A percentile compares a stretch with the other conserved stretches of the same genome.
Conservation (phyloP, 2,888 invertebrate genomes). For the Neoascia interrupta region DNA sequence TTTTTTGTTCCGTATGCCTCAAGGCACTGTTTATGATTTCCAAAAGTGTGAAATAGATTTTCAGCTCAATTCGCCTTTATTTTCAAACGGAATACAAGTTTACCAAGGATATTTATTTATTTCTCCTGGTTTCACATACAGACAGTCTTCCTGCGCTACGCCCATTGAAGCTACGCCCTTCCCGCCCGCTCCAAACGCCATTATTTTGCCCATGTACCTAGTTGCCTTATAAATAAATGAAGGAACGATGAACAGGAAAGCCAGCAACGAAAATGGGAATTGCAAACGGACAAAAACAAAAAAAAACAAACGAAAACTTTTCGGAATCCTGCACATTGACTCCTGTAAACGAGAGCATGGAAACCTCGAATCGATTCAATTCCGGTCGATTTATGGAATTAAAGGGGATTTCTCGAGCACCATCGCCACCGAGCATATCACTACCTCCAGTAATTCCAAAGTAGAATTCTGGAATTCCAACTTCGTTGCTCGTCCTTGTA, state of each 20-base stretch:
- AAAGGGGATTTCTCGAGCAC: constrained; percentile 31
- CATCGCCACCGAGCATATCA: constrained; percentile 26
- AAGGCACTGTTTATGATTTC: constrained; percentile 63
- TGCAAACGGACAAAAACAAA: background rate
- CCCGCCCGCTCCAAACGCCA: background rate
- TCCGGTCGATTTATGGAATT: constrained; percentile 59
- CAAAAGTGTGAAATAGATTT: constrained; percentile 67
- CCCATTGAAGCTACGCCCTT: background rate
- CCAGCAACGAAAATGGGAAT: constrained; percentile 2
- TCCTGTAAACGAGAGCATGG: constrained; percentile 38
- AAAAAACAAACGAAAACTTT: constrained; percentile 18
- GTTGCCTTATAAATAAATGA: constrained; percentile 43
- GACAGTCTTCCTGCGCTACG: background rate
- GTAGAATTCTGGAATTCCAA: background rate
- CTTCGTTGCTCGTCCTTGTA: constrained; percentile 5
- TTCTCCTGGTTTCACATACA: constrained; percentile 6
- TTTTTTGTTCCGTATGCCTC: constrained; percentile 15
- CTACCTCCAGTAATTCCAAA: constrained; percentile 9
- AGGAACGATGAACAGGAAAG: constrained; percentile 47
- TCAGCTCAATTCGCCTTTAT: constrained; percentile 59
- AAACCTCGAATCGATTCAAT: constrained; percentile 54
- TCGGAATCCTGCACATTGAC: constrained; percentile 35
- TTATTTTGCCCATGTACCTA: background rate
- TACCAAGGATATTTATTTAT: constrained; percentile 27
- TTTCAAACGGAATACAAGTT: constrained; percentile 16